A percentile compares a stretch with the other conserved stretches of the same genome.
Evolutionary conservation across 2,113 vertebrate genomes (phyloP).

Genomic region (Anser cygnoides): DNA sequence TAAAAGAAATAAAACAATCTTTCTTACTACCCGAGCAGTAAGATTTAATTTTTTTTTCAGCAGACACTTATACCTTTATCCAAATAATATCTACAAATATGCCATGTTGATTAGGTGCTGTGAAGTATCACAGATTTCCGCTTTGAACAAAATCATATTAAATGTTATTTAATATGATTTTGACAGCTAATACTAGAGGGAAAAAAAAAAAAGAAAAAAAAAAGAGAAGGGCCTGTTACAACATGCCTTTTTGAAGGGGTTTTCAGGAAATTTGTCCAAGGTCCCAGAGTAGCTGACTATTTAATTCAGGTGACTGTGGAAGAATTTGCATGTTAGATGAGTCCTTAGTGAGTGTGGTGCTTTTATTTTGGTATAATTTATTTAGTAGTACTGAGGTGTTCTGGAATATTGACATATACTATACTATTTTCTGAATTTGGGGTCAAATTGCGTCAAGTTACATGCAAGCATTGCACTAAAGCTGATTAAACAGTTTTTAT

Average conservation of each 20-base stretch:
- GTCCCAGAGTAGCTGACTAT: background rate
- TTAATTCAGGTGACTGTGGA: background rate
- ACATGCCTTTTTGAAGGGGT: background rate
- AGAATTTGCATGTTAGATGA: background rate
- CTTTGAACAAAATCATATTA: background rate
- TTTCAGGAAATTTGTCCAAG: background rate
- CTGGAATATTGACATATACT: background rate
- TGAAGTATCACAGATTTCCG: background rate
- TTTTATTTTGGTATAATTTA: background rate
- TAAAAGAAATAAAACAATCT: no score
- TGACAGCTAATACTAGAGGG: background rate
- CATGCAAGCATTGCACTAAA: background rate
- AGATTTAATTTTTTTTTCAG: background rate
- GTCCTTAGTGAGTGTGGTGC: background rate
- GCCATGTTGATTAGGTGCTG: background rate
- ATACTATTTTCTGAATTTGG: background rate
- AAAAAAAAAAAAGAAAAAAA: background rate
- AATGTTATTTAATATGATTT: background rate
- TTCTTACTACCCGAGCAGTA: background rate
- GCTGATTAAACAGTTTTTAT: background rate
- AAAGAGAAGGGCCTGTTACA: background rate
- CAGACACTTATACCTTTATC: background rate
- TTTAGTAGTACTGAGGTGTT: background rate
- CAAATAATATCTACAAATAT: background rate
- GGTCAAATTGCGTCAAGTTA: background rate